Base-by-base conservation (phyloP, 2,888 invertebrate genomes). In the Chrysina gloriosa region DNA sequence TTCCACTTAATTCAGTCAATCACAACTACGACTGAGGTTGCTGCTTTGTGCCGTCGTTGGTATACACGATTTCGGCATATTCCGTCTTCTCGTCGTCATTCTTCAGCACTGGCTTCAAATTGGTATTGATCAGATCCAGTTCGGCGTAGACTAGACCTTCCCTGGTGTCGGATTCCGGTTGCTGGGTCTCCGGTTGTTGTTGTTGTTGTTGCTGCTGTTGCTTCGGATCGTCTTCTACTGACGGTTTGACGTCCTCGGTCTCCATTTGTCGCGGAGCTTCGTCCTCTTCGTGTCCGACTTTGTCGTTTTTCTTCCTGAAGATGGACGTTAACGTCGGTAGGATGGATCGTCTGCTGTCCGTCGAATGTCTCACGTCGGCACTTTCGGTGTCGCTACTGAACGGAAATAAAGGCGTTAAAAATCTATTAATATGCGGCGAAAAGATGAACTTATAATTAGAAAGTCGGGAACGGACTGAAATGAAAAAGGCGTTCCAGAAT, bases 31-130 rank as follows among this genome's bases (percentile, higher is more conserved):
- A 34, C 2, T 21, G 45, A 45, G 31, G 16, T 25, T 65, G 50
- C 25, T 54, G 31, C 29, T 31, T 47, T 21, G 23, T 80, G 34
- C 86, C 86, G 2, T 84, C 81, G 70, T 89, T 89, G 0, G 89
- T 87, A 82, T 93, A 93, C 0, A 93, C 89, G 65, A 94, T 94
- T 81, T 94, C 94, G 0, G 94, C 94, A 81, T 94, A 94, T 76
- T 91, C 91, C 2, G 90, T 91, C 77, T 89, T 87, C 7, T 82
- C 82, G 1, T 90, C 88, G 77, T 84, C 76, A 83, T 87, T 80
- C 77, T 81, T 84, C 52, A 82, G 79, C 34, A 82, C 80, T 56
- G 79, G 79, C 66, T 77, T 80, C 77, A 77, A 77, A 16, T 84
- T 82, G 3, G 85, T 84, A 71, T 84, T 85, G 0, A 82, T 80